Conservation (phyloP, 2,797 vertebrate species). For the Microhierax caerulescens region DNA sequence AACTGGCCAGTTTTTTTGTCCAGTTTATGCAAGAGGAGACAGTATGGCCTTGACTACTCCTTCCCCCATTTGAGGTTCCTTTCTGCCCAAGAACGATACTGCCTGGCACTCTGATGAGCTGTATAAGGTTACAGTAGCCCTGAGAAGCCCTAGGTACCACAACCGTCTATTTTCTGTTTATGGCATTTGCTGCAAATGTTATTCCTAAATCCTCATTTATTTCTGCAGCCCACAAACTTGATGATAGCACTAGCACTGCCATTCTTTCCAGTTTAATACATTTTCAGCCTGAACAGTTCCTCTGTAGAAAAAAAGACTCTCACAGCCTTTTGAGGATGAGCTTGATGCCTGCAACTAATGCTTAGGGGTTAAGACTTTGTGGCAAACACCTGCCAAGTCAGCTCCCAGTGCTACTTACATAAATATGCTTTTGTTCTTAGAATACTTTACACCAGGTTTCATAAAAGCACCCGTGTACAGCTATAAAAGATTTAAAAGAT, state of each 20-base stretch:
- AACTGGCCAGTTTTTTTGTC: background rate
- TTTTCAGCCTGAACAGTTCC: slow-evolving; percentile 12
- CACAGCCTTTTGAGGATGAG: background rate
- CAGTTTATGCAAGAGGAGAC: background rate
- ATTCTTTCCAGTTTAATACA: slow-evolving; percentile 7
- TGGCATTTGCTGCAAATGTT: background rate
- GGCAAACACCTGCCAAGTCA: slow-evolving; percentile 37
- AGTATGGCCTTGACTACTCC: background rate
- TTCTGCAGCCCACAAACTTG: background rate
- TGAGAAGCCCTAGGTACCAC: background rate
- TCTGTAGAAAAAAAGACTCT: background rate
- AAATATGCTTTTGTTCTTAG: slow-evolving; percentile 61
- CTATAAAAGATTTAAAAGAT: slow-evolving; percentile 67
- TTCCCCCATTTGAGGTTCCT: background rate
- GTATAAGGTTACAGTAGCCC: background rate
- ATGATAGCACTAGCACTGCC: background rate
- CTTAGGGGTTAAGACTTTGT: slow-evolving; percentile 40
- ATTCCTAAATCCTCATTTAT: background rate
- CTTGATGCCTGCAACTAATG: background rate
- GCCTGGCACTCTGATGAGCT: background rate
- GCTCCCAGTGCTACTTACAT: slow-evolving; percentile 50
- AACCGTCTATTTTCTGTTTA: background rate
- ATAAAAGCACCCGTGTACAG: slow-evolving; percentile 41
- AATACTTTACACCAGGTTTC: background rate
- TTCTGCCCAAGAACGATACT: background rate